Base-by-base conservation (phyloP, 2,888 invertebrate genomes). In the Anagyrus pseudococci region DNA sequence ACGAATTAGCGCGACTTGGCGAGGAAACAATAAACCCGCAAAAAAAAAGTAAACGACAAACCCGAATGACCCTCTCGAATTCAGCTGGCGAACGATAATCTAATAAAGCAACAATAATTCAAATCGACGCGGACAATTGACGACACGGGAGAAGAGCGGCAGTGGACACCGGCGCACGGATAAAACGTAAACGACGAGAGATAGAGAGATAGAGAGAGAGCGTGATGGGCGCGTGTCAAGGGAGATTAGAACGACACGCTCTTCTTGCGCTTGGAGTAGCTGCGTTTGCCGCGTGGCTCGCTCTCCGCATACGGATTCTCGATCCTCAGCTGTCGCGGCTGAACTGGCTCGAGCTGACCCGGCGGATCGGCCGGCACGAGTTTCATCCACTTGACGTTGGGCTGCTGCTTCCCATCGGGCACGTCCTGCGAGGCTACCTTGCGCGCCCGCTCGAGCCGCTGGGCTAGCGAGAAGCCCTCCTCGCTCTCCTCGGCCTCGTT, bases 221-320 rank as follows among this genome's bases (percentile, higher is more conserved):
- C n/a, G n/a, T n/a, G n/a, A n/a, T n/a, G n/a, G n/a, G n/a, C n/a
- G n/a, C n/a, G n/a, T n/a, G n/a, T n/a, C n/a, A n/a, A n/a, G n/a
- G n/a, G 33, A 8, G 33, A 2, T 69, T 74, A 79, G 67, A 79
- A 79, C 4, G 76, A 74, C 0, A 78, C 77, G 66, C 72, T 76
- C 66, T 77, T 79, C 76, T 78, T 79, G 22, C 47, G 20, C 62
- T 77, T 77, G 26, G 70, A 58, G 23, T 75, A 69, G 8, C 71
- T 73, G 7, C 69, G 69, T 53, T 71, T 74, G 54, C 74, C 75
- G 10, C 71, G 62, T n/a, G 71, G 65, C 22, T 53, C 25, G 43
- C 40, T n/a, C 62, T 70, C 54, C 58, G 52, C 20, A 70, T 66
- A 66, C 60, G 62, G 33, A 69, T 70, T 71, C 19, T 75, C 71